Evolutionary conservation across 2,888 invertebrate species (phyloP).

Genomic region (Rotaria socialis): DNA sequence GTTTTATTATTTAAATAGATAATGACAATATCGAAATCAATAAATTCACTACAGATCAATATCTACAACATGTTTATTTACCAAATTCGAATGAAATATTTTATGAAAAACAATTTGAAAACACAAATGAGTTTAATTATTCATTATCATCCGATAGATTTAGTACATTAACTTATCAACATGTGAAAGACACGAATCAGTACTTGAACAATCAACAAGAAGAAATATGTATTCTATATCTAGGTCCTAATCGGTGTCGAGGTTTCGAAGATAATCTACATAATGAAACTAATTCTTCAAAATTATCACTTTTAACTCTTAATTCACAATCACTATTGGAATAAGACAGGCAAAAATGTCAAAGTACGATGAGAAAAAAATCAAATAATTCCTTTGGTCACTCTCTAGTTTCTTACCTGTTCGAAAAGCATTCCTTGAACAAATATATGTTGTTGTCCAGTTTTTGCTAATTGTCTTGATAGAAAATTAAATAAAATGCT

Average conservation of each 20-base stretch:
- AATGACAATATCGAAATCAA: background rate
- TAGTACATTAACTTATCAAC: background rate
- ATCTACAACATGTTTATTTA: background rate
- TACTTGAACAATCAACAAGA: background rate
- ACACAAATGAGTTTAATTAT: background rate
- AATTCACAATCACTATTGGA: background rate
- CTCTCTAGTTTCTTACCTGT: background rate
- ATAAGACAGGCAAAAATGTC: background rate
- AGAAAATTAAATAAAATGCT: slow-evolving; percentile 19
- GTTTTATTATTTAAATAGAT: background rate
- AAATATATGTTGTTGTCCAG: slow-evolving; percentile 30
- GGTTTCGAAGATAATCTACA: slow-evolving; percentile 13
- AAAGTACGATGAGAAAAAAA: too few relatives aligned
- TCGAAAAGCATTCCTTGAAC: slow-evolving; percentile 32
- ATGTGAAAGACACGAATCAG: background rate
- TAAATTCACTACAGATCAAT: background rate
- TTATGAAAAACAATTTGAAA: background rate
- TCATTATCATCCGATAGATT: background rate
- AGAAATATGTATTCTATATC: background rate
- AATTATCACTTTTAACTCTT: background rate
- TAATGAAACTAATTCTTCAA: background rate
- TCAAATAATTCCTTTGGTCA: too few relatives aligned
- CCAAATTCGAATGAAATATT: background rate
- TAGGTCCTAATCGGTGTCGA: background rate
- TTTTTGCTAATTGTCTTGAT: slow-evolving; percentile 3